Base-by-base conservation (phyloP, 2,797 vertebrate species). In the Aulostomus chinensis region DNA sequence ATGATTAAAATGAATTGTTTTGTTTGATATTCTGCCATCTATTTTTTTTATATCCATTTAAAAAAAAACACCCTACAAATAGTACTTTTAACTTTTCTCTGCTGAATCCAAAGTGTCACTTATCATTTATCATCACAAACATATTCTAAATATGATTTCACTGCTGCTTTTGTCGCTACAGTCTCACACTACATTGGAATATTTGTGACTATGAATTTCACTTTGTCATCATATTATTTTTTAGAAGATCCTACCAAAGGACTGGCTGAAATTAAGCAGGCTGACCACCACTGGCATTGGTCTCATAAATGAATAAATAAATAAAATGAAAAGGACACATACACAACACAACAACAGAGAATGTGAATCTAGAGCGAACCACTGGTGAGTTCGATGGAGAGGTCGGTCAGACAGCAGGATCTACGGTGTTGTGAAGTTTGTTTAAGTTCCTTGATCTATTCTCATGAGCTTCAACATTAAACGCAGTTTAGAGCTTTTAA, bases 191-290 rank as follows among this genome's bases (percentile, higher is more conserved):
- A n/a, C n/a, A n/a, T n/a, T 22, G 11, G 35, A 28, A 26, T 10
- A 39, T 43, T 35, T 54, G 12, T 49, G 24, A 31, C 29, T 25
- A 40, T 35, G 39, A 12, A 53, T 36, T 63, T 21, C 15, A 9
- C 25, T 15, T 14, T 30, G 26, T 25, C 4, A 9, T 34, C 37
- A 43, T 46, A 40, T 26, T 45, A 11, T 6, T 32, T 43, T 49
- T 26, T 28, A 43, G 1, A 33, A 38, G 7, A 37, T 26, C 11
- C 14, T 49, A 28, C 18, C 37, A 50, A 53, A 46, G 37, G 17
- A 36, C 5, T 26, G 3, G 24, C 12, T 50, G 13, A 40, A 17
- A 38, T 28, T 21, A 21, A 33, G 33, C 14, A 13, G 17, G 9
- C 33, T 56, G 8, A 14, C 24, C 18, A 25, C 47, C 18, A 20